Conservation (phyloP, 1,140 invertebrate species). For the Teleogryllus occipitalis region DNA sequence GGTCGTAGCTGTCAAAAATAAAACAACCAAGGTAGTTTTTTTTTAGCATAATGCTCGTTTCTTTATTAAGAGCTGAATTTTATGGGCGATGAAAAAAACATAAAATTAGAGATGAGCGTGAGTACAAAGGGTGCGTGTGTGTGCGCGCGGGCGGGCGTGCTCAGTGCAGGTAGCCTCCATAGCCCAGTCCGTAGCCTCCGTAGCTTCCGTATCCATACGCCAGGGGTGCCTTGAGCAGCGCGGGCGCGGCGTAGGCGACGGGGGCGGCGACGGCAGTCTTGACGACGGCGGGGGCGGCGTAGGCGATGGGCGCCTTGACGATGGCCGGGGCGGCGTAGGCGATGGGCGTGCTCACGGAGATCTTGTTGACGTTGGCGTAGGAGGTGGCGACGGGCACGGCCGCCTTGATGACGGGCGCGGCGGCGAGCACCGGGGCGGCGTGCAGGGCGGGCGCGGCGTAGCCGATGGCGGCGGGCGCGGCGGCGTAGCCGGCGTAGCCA, state of each 20-base stretch:
- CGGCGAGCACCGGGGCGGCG: constrained; percentile 25
- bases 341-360: constrained; percentile 28
- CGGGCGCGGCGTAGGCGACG: constrained; percentile 27
- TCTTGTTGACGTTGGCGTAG: constrained; percentile 26
- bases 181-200: not conserved
- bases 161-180: too few species aligned
- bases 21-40: too few species aligned
- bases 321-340: constrained; percentile 28
- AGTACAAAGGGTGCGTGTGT: too few species aligned
- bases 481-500: constrained; percentile 28
- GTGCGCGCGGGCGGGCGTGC: too few species aligned
- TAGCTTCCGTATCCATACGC: constrained; percentile 18
- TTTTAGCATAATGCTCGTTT: too few species aligned
- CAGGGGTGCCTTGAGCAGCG: constrained; percentile 22
- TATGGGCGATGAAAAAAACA: too few species aligned
- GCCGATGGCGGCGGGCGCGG: constrained; percentile 32
- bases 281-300: constrained; percentile 18
- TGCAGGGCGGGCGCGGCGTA: constrained; percentile 27
- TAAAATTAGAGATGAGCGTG: too few species aligned
- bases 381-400: constrained; percentile 19
- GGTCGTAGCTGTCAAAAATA: too few species aligned
- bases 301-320: constrained; percentile 23
- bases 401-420: not conserved
- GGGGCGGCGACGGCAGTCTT: constrained; percentile 17
- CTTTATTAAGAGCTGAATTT: too few species aligned